A percentile compares a stretch with the other conserved stretches of the same genome.
Conservation (phyloP, 2,888 invertebrate species). For the Yponomeuta plumbellus region DNA sequence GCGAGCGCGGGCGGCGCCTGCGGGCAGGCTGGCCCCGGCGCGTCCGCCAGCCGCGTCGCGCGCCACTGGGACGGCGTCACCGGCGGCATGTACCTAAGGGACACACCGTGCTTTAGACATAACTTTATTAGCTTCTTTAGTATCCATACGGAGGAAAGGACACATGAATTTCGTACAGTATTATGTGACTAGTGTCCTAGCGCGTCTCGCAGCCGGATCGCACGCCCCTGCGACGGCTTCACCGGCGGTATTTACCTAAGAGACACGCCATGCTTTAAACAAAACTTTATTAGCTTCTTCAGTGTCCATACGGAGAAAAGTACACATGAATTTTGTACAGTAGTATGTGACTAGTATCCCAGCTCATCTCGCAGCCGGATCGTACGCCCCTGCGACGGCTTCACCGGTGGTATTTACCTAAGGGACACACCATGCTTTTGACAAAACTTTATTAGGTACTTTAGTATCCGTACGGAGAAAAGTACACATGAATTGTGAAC, state of each 20-base stretch:
- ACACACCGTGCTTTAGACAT: neutral
- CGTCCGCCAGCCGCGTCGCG: conserved; percentile 86
- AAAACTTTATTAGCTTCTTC: no score
- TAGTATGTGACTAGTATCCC: no score
- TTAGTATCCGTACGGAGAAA: no score
- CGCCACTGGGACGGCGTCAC: conserved; percentile 94
- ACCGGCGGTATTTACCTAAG: conserved; percentile 94
- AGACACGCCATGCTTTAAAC: conserved; percentile 12
- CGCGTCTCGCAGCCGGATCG: conserved; percentile 86
- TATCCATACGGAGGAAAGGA: no score
- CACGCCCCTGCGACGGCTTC: conserved; percentile 92
- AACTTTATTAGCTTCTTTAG: no score
- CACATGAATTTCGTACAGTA: no score
- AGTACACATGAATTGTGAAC: no score
- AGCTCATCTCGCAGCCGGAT: conserved; percentile 87
- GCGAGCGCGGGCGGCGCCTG: conserved; percentile 79
- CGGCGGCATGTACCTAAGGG: conserved; percentile 91
- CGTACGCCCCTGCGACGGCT: conserved; percentile 91
- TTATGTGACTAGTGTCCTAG: no score
- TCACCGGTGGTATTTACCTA: conserved; percentile 96
- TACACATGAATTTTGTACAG: no score
- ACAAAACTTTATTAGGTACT: no score
- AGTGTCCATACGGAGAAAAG: no score
- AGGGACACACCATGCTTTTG: conserved; percentile 16
- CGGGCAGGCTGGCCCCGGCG: conserved; percentile 91